Evolutionary conservation across 2,797 vertebrate species (phyloP), one percentile per base, ranked within the genome.

Genomic region (Sebastes dallii): DNA sequence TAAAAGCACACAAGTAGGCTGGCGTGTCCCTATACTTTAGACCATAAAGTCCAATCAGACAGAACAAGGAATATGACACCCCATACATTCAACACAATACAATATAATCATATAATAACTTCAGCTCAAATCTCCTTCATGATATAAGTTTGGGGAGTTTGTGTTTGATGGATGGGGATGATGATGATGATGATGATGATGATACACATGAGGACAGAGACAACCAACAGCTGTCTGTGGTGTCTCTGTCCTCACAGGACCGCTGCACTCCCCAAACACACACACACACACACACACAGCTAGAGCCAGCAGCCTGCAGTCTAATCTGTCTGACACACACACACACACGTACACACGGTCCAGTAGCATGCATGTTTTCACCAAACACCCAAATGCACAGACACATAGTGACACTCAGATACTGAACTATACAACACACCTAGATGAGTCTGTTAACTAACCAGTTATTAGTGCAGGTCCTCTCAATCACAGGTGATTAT

Each of bases 221-320:
- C 54, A 73, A n/a, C 24, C 16, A 73, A 27, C 77, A 88, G 62
- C 67, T 81, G 82, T 69, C 62, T 62, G 73, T 59, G 69, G 66
- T 79, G 66, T 81, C 65, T 74, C 62, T 73, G 36, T 78, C 77
- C 86, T 91, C 88, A 68, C n/a, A 90, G 81, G 82, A 86, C 61
- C 24, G 50, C 75, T 79, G 27, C 66, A 24, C 76, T 80, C 76
- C 80, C 72, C 34, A 34, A 78, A 82, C 61, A 76, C 73, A 69
- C 46, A 46, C 42, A 16, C 24, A 24, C 24, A 24, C 20, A 50
- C 65, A 24, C 56, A 22, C 54, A n/a, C 54, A n/a, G 39, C 39
- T 42, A 67, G 18, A 32, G 68, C 72, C 78, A 75, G 64, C 39
- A 78, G 80, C 16, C 71, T 79, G 74, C 78, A 80, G 72, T 62